Evolutionary conservation across 2,888 invertebrate genomes (phyloP).

Genomic region (Andrena dorsata): DNA sequence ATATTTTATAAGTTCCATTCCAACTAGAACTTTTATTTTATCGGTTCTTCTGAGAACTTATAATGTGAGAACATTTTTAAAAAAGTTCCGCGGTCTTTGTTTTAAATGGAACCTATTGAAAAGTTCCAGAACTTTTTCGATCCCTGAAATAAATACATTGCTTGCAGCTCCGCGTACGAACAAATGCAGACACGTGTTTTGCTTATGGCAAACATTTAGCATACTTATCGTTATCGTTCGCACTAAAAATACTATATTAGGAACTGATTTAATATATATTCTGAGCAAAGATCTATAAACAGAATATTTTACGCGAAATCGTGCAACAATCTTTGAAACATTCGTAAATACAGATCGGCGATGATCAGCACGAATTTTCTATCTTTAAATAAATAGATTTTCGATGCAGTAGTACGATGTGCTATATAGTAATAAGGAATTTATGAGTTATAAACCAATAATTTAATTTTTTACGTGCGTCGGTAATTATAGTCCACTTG

Average conservation of each 20-base stretch:
- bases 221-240: neutral
- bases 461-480: neutral
- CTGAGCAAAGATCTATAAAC: slow-evolving; percentile 8
- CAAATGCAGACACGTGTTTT: neutral
- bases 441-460: neutral
- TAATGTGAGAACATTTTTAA: too few species aligned
- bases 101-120: too few species aligned
- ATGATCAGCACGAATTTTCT: neutral
- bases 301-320: slow-evolving; percentile 51
- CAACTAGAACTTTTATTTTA: too few species aligned
- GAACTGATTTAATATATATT: slow-evolving; percentile 7
- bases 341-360: slow-evolving; percentile 11
- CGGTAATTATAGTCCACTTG: slow-evolving; percentile 7
- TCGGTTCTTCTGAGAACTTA: too few species aligned
- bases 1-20: too few species aligned
- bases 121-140: too few species aligned
- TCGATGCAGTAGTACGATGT: neutral
- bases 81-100: too few species aligned
- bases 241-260: neutral
- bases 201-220: neutral
- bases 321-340: slow-evolving; percentile 28
- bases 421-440: neutral
- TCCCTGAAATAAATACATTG: neutral
- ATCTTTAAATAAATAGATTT: neutral
- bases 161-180: neutral